Percentiles rank a stretch among this genome's conserved stretches.
Evolutionary conservation across 2,888 invertebrate genomes (phyloP).

Genomic region (Uropetala carovei): DNA sequence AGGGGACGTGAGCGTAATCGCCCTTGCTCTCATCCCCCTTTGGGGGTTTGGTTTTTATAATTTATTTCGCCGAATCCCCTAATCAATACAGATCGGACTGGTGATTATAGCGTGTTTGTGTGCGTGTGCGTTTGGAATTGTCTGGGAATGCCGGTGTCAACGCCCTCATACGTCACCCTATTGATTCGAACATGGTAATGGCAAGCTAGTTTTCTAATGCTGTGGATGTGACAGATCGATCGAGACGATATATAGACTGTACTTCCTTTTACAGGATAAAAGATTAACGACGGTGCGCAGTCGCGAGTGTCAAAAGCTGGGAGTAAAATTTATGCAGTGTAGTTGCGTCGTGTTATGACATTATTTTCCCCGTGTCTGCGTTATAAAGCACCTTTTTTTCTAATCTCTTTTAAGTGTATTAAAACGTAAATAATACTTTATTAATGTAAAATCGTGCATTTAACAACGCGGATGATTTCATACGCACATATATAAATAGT

Average conservation of each 20-base stretch:
- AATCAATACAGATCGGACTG: not conserved
- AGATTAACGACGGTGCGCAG: not conserved
- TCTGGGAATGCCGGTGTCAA: not conserved
- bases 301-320: not conserved
- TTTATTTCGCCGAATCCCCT: not conserved
- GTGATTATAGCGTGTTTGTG: not conserved
- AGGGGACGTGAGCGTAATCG: not conserved
- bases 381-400: not conserved
- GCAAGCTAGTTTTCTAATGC: constrained; percentile 8
- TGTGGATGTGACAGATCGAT: constrained; percentile 13
- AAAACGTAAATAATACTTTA: not conserved
- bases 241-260: constrained; percentile 11
- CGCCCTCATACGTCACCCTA: constrained; percentile 20
- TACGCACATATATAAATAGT: not conserved
- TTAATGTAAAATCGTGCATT: not conserved
- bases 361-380: not conserved
- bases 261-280: constrained; percentile 4
- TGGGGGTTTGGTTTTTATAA: not conserved
- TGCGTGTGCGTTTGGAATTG: not conserved
- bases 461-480: not conserved
- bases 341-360: constrained; percentile 10
- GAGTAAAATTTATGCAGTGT: not conserved
- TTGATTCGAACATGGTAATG: constrained; percentile 5
- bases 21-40: not conserved
- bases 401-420: not conserved